Conservation (phyloP, 2,113 vertebrate genomes). For the Platichthys stellatus region DNA sequence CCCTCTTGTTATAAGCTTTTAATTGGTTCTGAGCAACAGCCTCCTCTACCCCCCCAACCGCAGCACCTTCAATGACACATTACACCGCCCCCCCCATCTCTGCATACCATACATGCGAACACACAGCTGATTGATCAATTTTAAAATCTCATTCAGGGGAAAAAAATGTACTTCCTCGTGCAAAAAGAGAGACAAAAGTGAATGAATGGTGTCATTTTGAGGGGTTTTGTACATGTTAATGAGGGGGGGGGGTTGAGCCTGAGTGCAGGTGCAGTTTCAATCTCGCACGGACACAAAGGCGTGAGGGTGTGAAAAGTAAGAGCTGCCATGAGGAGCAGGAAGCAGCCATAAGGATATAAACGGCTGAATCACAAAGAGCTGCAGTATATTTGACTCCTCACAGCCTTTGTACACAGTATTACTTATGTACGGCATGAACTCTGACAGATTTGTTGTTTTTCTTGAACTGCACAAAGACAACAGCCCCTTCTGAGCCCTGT, state of each 20-base stretch:
- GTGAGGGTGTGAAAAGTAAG: conserved; percentile 23
- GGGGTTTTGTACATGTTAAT: not conserved
- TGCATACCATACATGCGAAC: too few species aligned
- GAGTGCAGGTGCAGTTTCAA: conserved; percentile 59
- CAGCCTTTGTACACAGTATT: not conserved
- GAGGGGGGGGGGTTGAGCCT: too few species aligned
- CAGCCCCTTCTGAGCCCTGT: conserved; percentile 19
- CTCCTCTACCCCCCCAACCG: conserved; percentile 19
- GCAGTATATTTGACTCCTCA: conserved; percentile 25
- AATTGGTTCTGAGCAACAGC: conserved; percentile 68
- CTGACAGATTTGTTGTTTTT: conserved; percentile 24
- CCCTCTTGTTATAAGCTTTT: conserved; percentile 70
- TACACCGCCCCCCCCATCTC: too few species aligned
- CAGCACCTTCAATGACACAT: not conserved
- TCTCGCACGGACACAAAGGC: conserved; percentile 34
- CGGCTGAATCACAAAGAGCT: conserved; percentile 21
- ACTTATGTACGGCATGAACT: not conserved
- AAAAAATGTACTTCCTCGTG: too few species aligned
- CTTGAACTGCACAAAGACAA: conserved; percentile 7
- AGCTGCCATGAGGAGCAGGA: conserved; percentile 25
- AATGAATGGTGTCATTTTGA: too few species aligned
- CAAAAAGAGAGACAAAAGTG: too few species aligned
- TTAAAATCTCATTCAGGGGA: too few species aligned
- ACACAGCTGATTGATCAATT: too few species aligned
- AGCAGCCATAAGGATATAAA: not conserved